Evolutionary conservation across 64 coral and sea anemone species (phyloP), one percentile per base, ranked within the genome.

Genomic region (Catalaphyllia jardinei): DNA sequence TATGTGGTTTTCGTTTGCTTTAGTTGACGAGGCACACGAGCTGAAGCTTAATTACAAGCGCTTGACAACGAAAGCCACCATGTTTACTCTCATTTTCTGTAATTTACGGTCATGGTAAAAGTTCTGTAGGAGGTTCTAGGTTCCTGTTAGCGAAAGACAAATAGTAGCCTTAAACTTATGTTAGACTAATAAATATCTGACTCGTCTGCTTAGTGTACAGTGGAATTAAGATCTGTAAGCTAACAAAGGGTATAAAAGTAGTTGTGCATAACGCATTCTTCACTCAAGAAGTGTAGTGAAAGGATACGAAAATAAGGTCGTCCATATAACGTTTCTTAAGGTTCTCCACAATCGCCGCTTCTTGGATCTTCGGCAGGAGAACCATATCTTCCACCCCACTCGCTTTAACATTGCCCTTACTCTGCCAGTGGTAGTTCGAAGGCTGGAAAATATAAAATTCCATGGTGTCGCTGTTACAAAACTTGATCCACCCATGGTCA

Each of bases 301-400:
- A 99, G 94, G 97, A 99, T 99, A 99, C 97, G 33, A 95, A 99
- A 63, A 99, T 99, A 38, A 99, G 83, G 72, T 99, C 97, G 76
- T 99, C 97, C 97, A 99, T 93, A 62, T 92, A 99, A n/a, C 97
- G 88, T 81, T 99, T 99, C 77, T 95, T 99, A 0, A 99, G 91
- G 79, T 99, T 99, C 33, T 99, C 97, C 60, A 99, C 97, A 59
- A 99, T 95, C 14, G 97, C 87, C 71, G 97, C 87, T 78, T 99
- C 97, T 79, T 99, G 97, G 50, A 99, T 99, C 80, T 99, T 99
- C 8, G 97, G 94, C 46, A 99, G 80, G 15, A 99, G 91, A 65
- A 95, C 94, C 97, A 99, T 99, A 74, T 99, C 97, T 81, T 99
- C 97, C 60, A 99, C 97, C 3, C 97, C 97, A 91, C 97, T 99